These are phyloP conservation scores for Calliphora vicina DNA, from an alignment of 1,140 invertebrate species.

Conservation along the genomic window DNA sequence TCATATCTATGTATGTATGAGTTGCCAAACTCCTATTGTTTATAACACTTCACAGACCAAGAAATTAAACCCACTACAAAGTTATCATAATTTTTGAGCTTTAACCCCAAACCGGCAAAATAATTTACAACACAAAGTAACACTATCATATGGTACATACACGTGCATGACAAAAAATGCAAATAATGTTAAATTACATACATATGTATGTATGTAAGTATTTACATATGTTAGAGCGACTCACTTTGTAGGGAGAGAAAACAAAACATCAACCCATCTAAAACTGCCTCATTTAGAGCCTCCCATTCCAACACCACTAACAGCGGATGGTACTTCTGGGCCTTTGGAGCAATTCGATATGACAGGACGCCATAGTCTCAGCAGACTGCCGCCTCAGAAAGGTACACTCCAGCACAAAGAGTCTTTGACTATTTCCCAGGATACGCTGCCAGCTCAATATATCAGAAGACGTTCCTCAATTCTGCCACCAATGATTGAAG, in stretches of 20 bases:
- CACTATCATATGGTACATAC: neutral
- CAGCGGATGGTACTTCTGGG: conserved; percentile 54
- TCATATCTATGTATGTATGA: no score
- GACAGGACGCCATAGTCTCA: conserved; percentile 52
- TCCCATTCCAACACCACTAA: neutral
- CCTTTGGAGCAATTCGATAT: conserved; percentile 61
- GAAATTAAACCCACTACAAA: neutral
- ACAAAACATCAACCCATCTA: conserved; percentile 47
- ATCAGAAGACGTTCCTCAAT: conserved; percentile 41
- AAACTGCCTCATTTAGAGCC: conserved; percentile 44
- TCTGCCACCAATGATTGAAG: neutral
- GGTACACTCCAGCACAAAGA: conserved; percentile 57
- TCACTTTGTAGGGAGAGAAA: no score
- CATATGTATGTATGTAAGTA: neutral
- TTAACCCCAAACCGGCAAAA: neutral
- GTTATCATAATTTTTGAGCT: neutral
- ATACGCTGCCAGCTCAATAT: conserved; percentile 40
- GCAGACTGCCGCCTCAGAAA: conserved; percentile 52
- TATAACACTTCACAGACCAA: no score
- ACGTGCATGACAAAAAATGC: conserved; percentile 8
- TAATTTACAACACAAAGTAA: neutral
- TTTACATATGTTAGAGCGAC: no score
- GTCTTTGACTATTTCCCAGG: conserved; percentile 55
- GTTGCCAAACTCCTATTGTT: no score
- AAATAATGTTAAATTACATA: neutral